Base-by-base conservation (phyloP, 2,797 vertebrate genomes). In the Acrocephalus scirpaceus region DNA sequence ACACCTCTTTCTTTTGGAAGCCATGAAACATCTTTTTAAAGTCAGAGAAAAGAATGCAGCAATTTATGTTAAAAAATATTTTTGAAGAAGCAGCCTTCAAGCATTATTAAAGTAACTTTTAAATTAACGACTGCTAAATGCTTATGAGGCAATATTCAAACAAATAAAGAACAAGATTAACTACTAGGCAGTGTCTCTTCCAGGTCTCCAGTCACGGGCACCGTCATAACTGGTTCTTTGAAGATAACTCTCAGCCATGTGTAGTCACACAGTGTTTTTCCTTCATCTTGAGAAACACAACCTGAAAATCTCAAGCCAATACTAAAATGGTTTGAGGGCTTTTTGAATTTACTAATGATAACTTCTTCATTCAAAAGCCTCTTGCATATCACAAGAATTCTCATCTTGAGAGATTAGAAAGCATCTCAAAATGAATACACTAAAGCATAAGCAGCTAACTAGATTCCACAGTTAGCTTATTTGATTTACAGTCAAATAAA, bases 281-380 rank as follows among this genome's bases (percentile, higher is more conserved):
- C 79, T 86, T 77, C 73, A 94, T 40, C 34, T 29, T 54, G 13
- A 80, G 16, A 91, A 88, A 81, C 11, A 36, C 2, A 92, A 88
- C 45, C 66, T 84, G 70, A 72, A 90, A 88, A 86, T 62, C 47
- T 91, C 86, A 88, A 86, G 45, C 21, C 69, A 77, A 11, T 60
- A 86, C 20, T 60, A 67, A 85, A 86, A 86, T 4, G 1, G 29
- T 64, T 53, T 57, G 58, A 38, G 57, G 71, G 54, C 17, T 80
- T 77, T 78, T 62, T 83, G 30, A 77, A 90, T 65, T 88, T 77
- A 69, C n/a, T 88, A 70, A 77, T 48, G 30, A 58, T 61, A 21
- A 44, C 80, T 90, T 86, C 34, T 88, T 77, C 42, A 86, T 54
- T 86, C 54, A 86, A 91, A 95, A 88, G 54, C 22, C 50, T 90